Evolutionary conservation across 2,888 invertebrate species (phyloP).

Genomic region (Mythimna vitellina): DNA sequence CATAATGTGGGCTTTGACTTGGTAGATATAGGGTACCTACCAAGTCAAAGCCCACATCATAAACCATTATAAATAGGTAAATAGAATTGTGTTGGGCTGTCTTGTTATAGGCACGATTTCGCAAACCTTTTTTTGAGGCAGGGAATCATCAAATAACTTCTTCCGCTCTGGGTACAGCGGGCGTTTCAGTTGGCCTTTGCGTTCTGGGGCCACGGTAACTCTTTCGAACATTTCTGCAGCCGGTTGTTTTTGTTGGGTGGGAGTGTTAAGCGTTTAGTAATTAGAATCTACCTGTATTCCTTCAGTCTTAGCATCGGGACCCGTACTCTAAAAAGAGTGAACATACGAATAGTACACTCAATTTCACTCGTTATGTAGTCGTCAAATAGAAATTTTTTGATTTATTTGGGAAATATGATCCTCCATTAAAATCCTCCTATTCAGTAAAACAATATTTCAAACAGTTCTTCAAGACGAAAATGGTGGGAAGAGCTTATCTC

Average conservation of each 20-base stretch:
- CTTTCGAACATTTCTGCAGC: no score
- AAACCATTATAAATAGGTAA: neutral
- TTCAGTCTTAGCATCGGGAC: no score
- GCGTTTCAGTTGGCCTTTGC: no score
- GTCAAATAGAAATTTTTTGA: neutral
- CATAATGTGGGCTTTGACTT: no score
- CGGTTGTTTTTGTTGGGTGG: no score
- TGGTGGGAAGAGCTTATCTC: conserved; percentile 17
- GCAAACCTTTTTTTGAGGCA: neutral
- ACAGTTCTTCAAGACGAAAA: conserved; percentile 9
- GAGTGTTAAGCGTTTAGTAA: no score
- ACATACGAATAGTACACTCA: neutral
- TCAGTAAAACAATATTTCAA: conserved; percentile 13
- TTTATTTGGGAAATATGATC: neutral
- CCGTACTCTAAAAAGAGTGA: neutral
- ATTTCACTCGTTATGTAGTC: neutral
- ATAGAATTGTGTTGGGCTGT: neutral
- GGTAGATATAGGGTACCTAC: no score
- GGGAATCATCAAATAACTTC: neutral
- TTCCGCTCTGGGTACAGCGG: no score
- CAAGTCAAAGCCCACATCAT: no score
- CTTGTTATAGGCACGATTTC: neutral
- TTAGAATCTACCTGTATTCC: no score
- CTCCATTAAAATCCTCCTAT: conserved; percentile 20
- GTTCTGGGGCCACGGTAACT: no score